phyloP scores from a whole-genome alignment of 2,797 vertebrate genomes.

The Alfaro cultratus region DNA sequence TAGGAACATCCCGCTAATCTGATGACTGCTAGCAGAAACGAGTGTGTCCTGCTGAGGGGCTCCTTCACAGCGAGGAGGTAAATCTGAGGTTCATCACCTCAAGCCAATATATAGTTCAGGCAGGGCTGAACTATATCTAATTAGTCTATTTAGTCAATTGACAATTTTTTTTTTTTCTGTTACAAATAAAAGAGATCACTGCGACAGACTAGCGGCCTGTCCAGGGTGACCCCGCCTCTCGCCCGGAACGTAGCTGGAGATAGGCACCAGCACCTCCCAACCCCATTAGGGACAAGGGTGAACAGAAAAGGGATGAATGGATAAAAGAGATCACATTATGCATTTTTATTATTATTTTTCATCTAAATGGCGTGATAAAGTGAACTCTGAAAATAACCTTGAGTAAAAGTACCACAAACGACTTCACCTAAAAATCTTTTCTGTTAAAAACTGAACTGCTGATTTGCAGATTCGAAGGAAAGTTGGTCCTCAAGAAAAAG shows the following conservation, averaged over 20 bases:
- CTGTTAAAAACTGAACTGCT: not conserved
- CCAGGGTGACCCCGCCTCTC: too few species aligned
- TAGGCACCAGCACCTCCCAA: too few species aligned
- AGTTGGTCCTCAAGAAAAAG: not conserved
- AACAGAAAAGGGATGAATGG: too few species aligned
- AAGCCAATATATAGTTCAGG: not conserved
- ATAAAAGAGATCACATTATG: too few species aligned
- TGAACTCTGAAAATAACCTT: not conserved
- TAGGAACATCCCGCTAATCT: slow-evolving; percentile 10
- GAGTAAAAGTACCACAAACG: not conserved
- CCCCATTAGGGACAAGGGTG: too few species aligned
- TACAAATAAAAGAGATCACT: not conserved
- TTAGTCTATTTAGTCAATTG: too few species aligned
- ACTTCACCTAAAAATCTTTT: not conserved
- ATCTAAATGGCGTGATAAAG: not conserved
- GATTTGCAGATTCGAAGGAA: not conserved
- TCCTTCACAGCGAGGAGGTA: not conserved
- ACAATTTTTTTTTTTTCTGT: not conserved
- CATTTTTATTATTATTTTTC: not conserved
- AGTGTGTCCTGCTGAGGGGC: slow-evolving; percentile 4
- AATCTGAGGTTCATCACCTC: slow-evolving; percentile 9
- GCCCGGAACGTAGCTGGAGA: too few species aligned
- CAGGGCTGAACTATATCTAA: too few species aligned
- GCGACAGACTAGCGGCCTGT: too few species aligned
- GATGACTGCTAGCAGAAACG: not conserved